Evolutionary conservation across 2,113 vertebrate species (phyloP).

Genomic region (Apodemus sylvaticus): DNA sequence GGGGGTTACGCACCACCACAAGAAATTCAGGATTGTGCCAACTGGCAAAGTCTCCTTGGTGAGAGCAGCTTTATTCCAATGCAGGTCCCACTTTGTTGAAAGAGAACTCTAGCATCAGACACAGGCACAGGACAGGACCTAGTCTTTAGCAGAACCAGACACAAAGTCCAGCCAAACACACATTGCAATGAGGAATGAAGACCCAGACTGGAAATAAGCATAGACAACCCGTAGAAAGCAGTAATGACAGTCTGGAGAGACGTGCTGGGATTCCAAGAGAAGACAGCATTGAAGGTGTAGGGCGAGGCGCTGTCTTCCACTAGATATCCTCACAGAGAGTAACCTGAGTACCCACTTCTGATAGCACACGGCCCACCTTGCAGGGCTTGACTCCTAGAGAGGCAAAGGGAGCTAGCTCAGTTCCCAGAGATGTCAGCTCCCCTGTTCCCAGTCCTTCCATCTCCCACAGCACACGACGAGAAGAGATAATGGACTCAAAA

Average conservation of each 20-base stretch:
- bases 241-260: neutral
- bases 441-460: neutral
- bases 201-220: neutral
- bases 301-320: neutral
- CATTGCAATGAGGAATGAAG: neutral
- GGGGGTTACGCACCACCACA: neutral
- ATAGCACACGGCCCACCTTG: neutral
- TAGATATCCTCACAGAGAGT: neutral
- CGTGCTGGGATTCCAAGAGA: neutral
- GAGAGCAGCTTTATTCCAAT: neutral
- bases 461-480: neutral
- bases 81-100: neutral
- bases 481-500: conserved; percentile 50
- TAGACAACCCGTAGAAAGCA: neutral
- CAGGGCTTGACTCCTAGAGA: neutral
- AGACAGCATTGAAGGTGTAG: accelerated
- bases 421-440: neutral
- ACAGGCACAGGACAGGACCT: neutral
- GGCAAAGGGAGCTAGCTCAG: neutral
- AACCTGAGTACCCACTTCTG: neutral
- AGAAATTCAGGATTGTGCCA: neutral
- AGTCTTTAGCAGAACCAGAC: neutral
- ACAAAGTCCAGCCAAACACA: neutral
- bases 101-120: neutral
- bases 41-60: neutral